phyloP scores from a whole-genome alignment of 2,113 vertebrate genomes.

The Chrysochloris asiatica region DNA sequence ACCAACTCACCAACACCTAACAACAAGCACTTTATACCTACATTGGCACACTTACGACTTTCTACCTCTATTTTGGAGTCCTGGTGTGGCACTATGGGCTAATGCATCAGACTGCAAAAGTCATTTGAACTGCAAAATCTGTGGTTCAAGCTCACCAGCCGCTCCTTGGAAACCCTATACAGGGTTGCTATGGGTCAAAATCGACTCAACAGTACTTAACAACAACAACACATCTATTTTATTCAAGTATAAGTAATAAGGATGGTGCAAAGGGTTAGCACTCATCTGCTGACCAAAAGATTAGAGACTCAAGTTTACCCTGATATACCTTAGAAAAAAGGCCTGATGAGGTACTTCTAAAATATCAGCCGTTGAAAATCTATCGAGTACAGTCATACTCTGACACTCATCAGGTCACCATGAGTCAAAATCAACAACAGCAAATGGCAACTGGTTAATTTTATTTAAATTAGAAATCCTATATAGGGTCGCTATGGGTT shows the following conservation, averaged over 20 bases:
- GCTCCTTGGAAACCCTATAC: too few relatives aligned
- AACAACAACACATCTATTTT: background rate
- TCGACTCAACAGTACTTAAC: too few relatives aligned
- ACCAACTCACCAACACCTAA: too few relatives aligned
- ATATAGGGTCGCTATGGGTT: too few relatives aligned
- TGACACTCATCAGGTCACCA: background rate
- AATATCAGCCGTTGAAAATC: background rate
- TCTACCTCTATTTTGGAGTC: too few relatives aligned
- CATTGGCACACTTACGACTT: too few relatives aligned
- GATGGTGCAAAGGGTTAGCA: background rate
- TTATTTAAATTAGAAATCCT: background rate
- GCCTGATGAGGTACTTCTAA: background rate
- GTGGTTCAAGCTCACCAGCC: too few relatives aligned
- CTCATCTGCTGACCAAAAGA: background rate
- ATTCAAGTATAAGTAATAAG: background rate
- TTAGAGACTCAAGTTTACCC: background rate
- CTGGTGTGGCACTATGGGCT: too few relatives aligned
- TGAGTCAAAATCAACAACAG: background rate
- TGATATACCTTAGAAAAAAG: background rate
- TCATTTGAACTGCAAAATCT: too few relatives aligned
- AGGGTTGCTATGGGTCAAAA: too few relatives aligned
- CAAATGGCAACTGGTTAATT: background rate
- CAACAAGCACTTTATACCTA: too few relatives aligned
- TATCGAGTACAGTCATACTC: background rate
- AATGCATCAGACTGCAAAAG: too few relatives aligned